Base-by-base conservation (phyloP, 2,797 vertebrate genomes). In the Tangara arthus region DNA sequence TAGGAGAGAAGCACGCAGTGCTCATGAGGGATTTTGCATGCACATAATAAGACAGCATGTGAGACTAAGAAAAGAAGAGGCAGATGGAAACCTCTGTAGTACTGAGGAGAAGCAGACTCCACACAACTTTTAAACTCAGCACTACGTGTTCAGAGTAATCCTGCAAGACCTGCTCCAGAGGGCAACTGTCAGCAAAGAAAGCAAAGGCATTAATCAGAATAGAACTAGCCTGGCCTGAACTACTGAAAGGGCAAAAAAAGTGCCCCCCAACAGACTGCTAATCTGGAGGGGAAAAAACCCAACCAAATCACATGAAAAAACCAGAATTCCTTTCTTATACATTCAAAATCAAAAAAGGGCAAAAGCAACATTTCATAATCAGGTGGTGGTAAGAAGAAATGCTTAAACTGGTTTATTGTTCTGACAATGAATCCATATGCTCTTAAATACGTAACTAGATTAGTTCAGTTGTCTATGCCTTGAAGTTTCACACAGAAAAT, bases 111-210 rank as follows among this genome's bases (percentile, higher is more conserved):
- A 59, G 27, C 11, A 79, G 76, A 41, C 52, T 63, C 44, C 20
- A n/a, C 30, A 42, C 9, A 14, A 82, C 24, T 85, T 84, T 70
- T 77, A 68, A 73, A 82, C 50, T 47, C 71, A 78, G 66, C 32
- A 41, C 20, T 72, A 70, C 39, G 10, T 11, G 9, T 57, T 20
- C 65, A 57, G 12, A 82, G 44, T 15, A 87, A 85, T 24, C 68
- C 60, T 80, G 81, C 26, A 95, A 71, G 46, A 95, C 89, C 87
- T 80, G 57, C 68, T 87, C 85, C 68, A 73, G 56, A 68, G 26
- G n/a, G n/a, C 21, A 59, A 11, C 12, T 16, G 27, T 80, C 89
- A 89, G 75, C 87, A 79, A 73, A 92, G 50, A 70, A 81, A 84
- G 34, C 47, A 77, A 92, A 90, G 46, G 37, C 39, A 73, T 47